Evolutionary conservation across 2,797 vertebrate species (phyloP).

Genomic region (Lutjanus campechanus): DNA sequence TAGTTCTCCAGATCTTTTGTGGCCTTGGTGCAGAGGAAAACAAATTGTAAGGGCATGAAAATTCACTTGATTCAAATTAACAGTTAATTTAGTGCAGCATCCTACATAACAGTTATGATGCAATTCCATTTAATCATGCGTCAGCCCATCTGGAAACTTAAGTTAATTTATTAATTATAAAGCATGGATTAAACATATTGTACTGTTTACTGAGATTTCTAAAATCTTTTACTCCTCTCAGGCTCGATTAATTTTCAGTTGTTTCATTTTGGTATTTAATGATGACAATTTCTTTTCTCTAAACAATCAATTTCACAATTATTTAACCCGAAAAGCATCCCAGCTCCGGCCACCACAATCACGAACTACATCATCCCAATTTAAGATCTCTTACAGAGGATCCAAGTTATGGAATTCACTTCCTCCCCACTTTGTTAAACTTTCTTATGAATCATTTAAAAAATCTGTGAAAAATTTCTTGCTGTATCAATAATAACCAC

Average conservation of each 20-base stretch:
- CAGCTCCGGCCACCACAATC: too few relatives aligned
- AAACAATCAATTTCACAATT: too few relatives aligned
- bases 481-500: too few relatives aligned
- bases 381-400: too few relatives aligned
- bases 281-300: too few relatives aligned
- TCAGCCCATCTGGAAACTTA: background rate
- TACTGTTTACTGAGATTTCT: background rate
- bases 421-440: too few relatives aligned
- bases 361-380: too few relatives aligned
- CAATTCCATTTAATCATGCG: background rate
- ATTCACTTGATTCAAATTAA: background rate
- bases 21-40: conserved; percentile 82
- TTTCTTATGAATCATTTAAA: too few relatives aligned
- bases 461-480: too few relatives aligned
- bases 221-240: too few relatives aligned
- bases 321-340: too few relatives aligned
- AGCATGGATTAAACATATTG: background rate
- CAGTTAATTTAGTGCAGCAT: background rate
- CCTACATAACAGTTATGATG: background rate
- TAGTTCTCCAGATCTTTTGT: conserved; percentile 96
- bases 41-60: background rate
- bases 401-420: too few relatives aligned
- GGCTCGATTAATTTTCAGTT: background rate
- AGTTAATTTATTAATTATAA: background rate
- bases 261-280: background rate